Evolutionary conservation across 2,888 invertebrate genomes (phyloP), one percentile per base, ranked within the genome.

Genomic region (Megaustenia siamemsis): DNA sequence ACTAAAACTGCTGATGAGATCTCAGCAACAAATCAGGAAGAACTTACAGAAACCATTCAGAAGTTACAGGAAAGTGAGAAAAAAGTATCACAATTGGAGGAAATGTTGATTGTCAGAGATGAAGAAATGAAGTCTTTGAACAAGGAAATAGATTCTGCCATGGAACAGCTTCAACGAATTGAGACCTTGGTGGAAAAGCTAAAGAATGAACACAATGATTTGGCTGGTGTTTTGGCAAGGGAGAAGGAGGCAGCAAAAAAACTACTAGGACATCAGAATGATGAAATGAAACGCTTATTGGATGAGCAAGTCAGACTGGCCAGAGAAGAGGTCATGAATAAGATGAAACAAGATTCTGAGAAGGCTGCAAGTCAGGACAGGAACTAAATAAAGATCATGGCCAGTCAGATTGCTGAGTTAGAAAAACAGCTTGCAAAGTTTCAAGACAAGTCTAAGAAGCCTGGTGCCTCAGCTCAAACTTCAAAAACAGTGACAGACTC

Each of bases 361-460:
- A 88, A 82, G 53, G 43, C 82, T 5, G 68, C 69, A 18, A 82
- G 43, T 12, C 77, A 71, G 28, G 84, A 86, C 12, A 83, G 83
- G 82, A 66, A 45, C 15, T 86, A 83, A 60, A 53, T 87, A 24
- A 86, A 84, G 71, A 69, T 86, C 28, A 66, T 88, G 83, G 81
- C 80, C 78, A 78, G 75, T 40, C 84, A 87, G 79, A 84, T 86
- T 53, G 82, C 82, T 28, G 79, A 82, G 0, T 87, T 92, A 35
- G 91, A 92, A 76, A 89, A 90, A 86, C 88, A 90, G 78, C 86
- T 93, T 40, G 87, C 89, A 10, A 87, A 89, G 90, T n/a, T n/a
- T n/a, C n/a, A n/a, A n/a, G n/a, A n/a, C n/a, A n/a, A n/a, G n/a
- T n/a, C n/a, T n/a, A n/a, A n/a, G n/a, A n/a, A n/a, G n/a, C n/a